Base-by-base conservation (phyloP, 64 coral and sea anemone genomes). In the Exaiptasia diaphana region DNA sequence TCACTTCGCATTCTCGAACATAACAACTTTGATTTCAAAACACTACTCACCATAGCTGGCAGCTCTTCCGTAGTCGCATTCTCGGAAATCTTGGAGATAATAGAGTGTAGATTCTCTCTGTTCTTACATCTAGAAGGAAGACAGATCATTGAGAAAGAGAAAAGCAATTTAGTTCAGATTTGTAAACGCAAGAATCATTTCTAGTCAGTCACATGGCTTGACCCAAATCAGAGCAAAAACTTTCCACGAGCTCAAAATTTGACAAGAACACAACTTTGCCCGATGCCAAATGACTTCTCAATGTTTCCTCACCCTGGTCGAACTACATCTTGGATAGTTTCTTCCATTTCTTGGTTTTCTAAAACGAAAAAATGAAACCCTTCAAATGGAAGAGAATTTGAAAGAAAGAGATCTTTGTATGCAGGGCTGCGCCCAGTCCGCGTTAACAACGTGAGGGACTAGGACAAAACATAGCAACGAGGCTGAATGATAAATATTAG, bases 81-180 rank as follows among this genome's bases (percentile, higher is more conserved):
- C 17, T 68, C 91, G 10, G 91, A 61, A 26, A 95, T 95, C 70
- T 89, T 90, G 64, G 91, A 95, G 76, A 95, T 95, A 43, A 95
- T 95, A 25, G 91, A 89, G 33, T 95, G 91, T 41, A 95, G 91
- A 43, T 95, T 95, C 38, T 90, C 64, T 83, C 91, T 72, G 34
- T 88, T 69, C 64, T 88, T 70, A 56, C 63, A 88, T 78, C 85
- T 88, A 49, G 38, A 50, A 53, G 64, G 54, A 35, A 77, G 79
- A 79, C 30, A 88, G 50, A 67, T 59, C 67, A 29, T 2, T 72
- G 30, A 72, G 50, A 41, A 31, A 24, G 23, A n/a, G 33, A 65
- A 28, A 65, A 65, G 64, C 33, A 31, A 52, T 22, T 24, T 18
- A 6, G 36, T 1, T 50, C 48, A 59, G 67, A 33, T 24, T n/a